A percentile compares a stretch with the other conserved stretches of the same genome.
Conservation (phyloP, 92 coral and sea anemone genomes). For the Porites rus region DNA sequence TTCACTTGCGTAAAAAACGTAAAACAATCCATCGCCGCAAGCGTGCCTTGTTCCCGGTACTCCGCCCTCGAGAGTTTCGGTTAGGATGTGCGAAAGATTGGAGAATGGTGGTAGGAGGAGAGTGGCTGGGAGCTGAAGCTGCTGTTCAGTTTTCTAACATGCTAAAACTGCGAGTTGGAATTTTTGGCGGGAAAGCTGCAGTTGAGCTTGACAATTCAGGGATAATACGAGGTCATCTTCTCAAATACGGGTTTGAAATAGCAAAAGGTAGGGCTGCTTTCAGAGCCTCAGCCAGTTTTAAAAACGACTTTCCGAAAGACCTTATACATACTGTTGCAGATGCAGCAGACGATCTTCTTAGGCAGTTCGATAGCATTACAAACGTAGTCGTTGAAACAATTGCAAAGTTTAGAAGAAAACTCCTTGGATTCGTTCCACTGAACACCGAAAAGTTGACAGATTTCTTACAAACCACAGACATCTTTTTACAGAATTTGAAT, state of each 20-base stretch:
- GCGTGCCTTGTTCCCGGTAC: slow-evolving; percentile 82
- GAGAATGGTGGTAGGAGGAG: slow-evolving; percentile 79
- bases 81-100: slow-evolving; percentile 77
- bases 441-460: slow-evolving; percentile 48
- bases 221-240: slow-evolving; percentile 72
- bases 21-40: slow-evolving; percentile 64
- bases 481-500: slow-evolving; percentile 47
- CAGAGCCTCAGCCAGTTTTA: slow-evolving; percentile 80
- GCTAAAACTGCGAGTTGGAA: slow-evolving; percentile 73
- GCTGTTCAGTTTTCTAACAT: slow-evolving; percentile 74
- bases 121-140: slow-evolving; percentile 84
- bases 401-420: slow-evolving; percentile 58
- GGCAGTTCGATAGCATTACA: slow-evolving; percentile 68
- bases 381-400: slow-evolving; percentile 63
- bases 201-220: slow-evolving; percentile 84
- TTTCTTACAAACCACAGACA: slow-evolving; percentile 56
- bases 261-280: slow-evolving; percentile 86
- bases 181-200: slow-evolving; percentile 87
- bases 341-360: slow-evolving; percentile 64
- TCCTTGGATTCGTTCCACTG: slow-evolving; percentile 59
- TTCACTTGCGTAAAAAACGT: slow-evolving; percentile 66
- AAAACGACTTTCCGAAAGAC: slow-evolving; percentile 88
- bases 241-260: slow-evolving; percentile 75
- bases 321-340: slow-evolving; percentile 78
- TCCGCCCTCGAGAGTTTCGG: slow-evolving; percentile 80